Evolutionary conservation across 2,797 vertebrate genomes (phyloP).

Genomic region (Channallabes apus): DNA sequence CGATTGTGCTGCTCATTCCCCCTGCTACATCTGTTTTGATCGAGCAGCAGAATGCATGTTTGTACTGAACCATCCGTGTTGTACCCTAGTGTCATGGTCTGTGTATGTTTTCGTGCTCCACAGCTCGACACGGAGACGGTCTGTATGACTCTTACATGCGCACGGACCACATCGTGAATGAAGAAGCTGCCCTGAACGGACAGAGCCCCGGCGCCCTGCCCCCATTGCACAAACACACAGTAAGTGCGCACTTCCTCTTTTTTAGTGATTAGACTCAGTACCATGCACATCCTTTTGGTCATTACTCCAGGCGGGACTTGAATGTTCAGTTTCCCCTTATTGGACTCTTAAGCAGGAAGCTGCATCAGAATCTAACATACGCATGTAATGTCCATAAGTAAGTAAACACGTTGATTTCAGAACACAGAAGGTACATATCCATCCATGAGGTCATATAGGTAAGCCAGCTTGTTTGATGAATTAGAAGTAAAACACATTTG

Average conservation of each 20-base stretch:
- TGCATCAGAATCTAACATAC: neutral
- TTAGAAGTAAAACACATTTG: neutral
- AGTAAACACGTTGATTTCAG: neutral
- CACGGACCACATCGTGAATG: slow-evolving; percentile 89
- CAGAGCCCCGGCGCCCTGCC: slow-evolving; percentile 82
- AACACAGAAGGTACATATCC: neutral
- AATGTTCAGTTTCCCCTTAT: neutral
- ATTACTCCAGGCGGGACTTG: neutral
- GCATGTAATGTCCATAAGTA: neutral
- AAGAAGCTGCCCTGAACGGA: slow-evolving; percentile 79
- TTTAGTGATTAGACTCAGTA: neutral
- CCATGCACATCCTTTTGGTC: slow-evolving; percentile 23
- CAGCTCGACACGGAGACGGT: slow-evolving; percentile 87
- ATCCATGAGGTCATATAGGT: no score
- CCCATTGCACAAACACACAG: slow-evolving; percentile 84
- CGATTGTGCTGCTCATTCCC: neutral
- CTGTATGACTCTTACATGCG: slow-evolving; percentile 97
- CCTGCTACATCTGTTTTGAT: neutral
- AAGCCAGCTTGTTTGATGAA: neutral
- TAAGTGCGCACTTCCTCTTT: slow-evolving; percentile 72
- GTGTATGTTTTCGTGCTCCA: slow-evolving; percentile 41
- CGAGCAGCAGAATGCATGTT: neutral
- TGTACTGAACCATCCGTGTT: neutral
- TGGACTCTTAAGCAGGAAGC: neutral
- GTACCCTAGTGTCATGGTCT: neutral